Base-by-base conservation (phyloP, 2,888 invertebrate species). In the Pinctada fucata region DNA sequence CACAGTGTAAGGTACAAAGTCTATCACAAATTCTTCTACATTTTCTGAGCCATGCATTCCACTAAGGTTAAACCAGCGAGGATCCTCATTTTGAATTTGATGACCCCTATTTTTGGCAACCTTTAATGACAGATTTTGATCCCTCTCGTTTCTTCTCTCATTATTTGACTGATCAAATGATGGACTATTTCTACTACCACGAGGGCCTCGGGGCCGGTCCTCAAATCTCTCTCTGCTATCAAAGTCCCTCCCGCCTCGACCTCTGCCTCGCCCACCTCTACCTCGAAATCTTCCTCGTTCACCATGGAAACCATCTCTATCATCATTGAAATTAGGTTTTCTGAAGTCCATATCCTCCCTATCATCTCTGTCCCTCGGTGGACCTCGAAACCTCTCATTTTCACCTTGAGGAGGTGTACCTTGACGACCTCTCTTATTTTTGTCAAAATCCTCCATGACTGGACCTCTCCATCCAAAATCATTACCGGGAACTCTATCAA, bases 1-100 rank as follows among this genome's bases (percentile, higher is more conserved):
- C 2, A 91, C 82, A 76, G 88, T 89, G 84, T 83, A 91, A 47
- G 89, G 87, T 76, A 84, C 87, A 31, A 87, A 87, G 82, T 91
- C 90, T 76, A 91, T 87, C 71, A 90, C 88, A 71, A 91, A 85
- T 77, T 91, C 90, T 80, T 90, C 89, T 67, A 72, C 84, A 3
- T 86, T 86, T 67, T 87, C 87, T 67, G 84, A 83, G 16, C 85
- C 86, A 3, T 78, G 64, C 74, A 88, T 80, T 64, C 85, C 87
- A 74, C 78, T 79, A 83, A 87, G 87, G 16, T 85, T 84, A 13
- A 83, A 80, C 86, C 88, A 89, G 31, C 89, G 78, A 47, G 86
- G 85, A 77, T 90, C 89, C 10, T n/a, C 2, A 71, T 51, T 71
- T 13, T 8, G 68, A 31, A 6, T 16, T 3, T 10, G 45, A 13